Evolutionary conservation across 2,888 invertebrate species (phyloP).

Genomic region (Acanthosepion lycidas): DNA sequence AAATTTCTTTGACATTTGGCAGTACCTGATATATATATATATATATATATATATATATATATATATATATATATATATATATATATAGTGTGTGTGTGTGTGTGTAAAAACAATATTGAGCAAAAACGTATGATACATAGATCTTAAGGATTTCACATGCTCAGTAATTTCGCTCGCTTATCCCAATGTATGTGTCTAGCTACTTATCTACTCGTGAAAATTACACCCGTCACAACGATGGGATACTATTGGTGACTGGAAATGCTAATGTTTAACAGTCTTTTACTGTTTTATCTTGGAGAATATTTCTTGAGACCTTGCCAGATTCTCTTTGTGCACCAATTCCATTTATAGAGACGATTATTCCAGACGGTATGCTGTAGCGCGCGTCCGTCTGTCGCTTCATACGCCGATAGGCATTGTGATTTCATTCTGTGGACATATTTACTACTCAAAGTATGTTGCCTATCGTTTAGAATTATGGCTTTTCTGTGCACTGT

Average conservation of each 20-base stretch:
- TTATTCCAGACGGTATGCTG: neutral
- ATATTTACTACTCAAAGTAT: neutral
- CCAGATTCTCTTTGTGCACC: neutral
- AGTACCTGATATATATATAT: too few relatives aligned
- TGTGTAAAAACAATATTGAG: too few relatives aligned
- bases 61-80: too few relatives aligned
- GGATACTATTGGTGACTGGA: neutral
- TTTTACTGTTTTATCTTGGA: neutral
- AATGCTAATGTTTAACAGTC: neutral
- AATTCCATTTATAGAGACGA: neutral
- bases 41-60: too few relatives aligned
- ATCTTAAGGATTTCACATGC: neutral
- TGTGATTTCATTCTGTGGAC: neutral
- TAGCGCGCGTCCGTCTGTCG: neutral
- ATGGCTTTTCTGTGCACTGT: neutral
- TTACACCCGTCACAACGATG: neutral
- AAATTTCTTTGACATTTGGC: too few relatives aligned
- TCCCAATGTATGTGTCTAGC: neutral
- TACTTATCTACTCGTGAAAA: neutral
- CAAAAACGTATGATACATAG: neutral
- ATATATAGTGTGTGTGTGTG: too few relatives aligned
- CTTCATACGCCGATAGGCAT: slow-evolving; percentile 8
- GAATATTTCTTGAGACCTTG: neutral
- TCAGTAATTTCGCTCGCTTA: neutral
- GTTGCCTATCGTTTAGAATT: neutral